Base-by-base conservation (phyloP, 2,888 invertebrate genomes). In the Cecidostiba fungosa region DNA sequence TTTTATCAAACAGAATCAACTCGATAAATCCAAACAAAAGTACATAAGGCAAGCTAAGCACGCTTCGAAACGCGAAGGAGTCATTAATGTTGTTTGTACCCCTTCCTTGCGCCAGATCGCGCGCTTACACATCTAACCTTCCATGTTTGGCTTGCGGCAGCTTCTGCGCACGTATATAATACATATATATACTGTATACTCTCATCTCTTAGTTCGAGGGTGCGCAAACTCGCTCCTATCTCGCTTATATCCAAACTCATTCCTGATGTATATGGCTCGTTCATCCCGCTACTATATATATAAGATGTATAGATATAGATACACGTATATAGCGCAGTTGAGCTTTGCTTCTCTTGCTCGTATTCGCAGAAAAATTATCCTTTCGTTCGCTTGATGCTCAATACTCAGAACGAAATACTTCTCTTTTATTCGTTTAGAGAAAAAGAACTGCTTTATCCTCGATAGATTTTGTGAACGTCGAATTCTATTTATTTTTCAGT, bases 11-110 rank as follows among this genome's bases (percentile, higher is more conserved):
- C n/a, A 54, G 54, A 43, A 43, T 43, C 54, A 54, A 54, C 16
- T n/a, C n/a, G n/a, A 54, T 54, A 19, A 54, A 54, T 54, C 54
- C 54, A 54, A 54, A 54, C n/a, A 6, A n/a, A 54, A 54, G 54
- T 19, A 54, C 54, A 4, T n/a, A 54, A 54, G n/a, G 19, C 54
- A 54, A 19, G 54, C 16, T 19, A 54, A 12, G 43, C 39, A 12
- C 39, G 39, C 39, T 29, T 26, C 5, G 19, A 26, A 66, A 32
- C 66, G 39, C 26, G 23, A 82, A 82, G 62, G 39, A 66, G 76
- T 54, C 69, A 76, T 69, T 76, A 82, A 69, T 69, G 66, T 69
- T 59, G 72, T 80, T 78, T 80, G 72, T 23, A 54, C 23, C 39
- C 19, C 36, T 23, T 0, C 39, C 16, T 14, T 39, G n/a, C 54